Percentiles rank a stretch among this genome's conserved stretches.
phyloP scores from a whole-genome alignment of 64 coral and sea anemone species.

The Pachyseris speciosa region DNA sequence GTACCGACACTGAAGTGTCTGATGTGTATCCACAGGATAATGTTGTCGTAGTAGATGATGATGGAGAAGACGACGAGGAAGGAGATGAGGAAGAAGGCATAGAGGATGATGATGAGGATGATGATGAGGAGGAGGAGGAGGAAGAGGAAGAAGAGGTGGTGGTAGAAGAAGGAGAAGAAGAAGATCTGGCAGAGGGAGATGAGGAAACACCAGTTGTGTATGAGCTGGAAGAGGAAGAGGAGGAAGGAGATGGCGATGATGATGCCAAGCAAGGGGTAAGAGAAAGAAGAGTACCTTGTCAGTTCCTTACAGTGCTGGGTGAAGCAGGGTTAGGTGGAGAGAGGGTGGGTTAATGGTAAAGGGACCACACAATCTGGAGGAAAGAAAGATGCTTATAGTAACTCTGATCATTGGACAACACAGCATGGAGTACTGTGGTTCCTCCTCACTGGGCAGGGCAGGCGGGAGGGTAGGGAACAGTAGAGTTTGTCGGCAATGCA shows the following conservation, averaged over 20 bases:
- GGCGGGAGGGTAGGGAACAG: no score
- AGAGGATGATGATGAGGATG: background rate
- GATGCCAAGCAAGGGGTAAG: slow-evolving; percentile 8
- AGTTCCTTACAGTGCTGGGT: background rate
- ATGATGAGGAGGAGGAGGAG: slow-evolving; percentile 66
- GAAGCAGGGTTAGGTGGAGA: background rate
- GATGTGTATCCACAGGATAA: background rate
- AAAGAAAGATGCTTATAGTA: no score
- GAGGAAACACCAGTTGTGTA: slow-evolving; percentile 52
- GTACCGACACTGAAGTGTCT: no score
- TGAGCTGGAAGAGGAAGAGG: slow-evolving; percentile 32
- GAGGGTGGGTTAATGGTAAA: no score
- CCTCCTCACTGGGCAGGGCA: no score
- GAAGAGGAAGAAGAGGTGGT: slow-evolving; percentile 66
- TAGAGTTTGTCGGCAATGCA: no score
- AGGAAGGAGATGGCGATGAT: slow-evolving; percentile 36
- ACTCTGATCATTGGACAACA: no score
- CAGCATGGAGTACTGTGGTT: no score
- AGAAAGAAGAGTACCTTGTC: background rate
- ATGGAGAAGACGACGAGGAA: slow-evolving; percentile 41
- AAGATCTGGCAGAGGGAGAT: slow-evolving; percentile 61
- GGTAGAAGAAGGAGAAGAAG: slow-evolving; percentile 68
- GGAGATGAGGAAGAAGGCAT: slow-evolving; percentile 58
- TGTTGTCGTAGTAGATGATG: background rate
- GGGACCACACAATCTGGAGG: no score